These are phyloP conservation scores for Myxocyprinus asiaticus DNA, from an alignment of 2,113 vertebrate genomes.

Conservation along the genomic window DNA sequence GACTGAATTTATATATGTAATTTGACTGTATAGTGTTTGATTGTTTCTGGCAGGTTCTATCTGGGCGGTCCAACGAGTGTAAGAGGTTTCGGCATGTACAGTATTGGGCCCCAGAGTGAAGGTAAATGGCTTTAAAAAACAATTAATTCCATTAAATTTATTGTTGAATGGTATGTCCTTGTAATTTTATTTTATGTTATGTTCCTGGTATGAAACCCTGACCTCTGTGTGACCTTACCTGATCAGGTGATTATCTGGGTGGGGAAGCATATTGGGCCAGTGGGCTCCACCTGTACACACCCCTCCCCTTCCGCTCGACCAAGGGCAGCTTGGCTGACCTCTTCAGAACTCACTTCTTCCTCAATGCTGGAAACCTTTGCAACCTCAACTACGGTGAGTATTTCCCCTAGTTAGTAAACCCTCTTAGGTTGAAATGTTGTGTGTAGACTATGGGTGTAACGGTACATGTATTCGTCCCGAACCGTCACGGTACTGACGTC, in stretches of 20 bases:
- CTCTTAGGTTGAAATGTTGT: neutral
- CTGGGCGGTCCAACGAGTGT: constrained; percentile 95
- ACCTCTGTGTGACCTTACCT: neutral
- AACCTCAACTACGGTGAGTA: constrained; percentile 91
- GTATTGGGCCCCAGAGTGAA: constrained; percentile 96
- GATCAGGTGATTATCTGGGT: constrained; percentile 90
- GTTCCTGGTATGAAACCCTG: neutral
- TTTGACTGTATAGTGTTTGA: neutral
- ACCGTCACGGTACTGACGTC: too few species aligned
- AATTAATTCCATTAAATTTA: neutral
- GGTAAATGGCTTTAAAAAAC: constrained; percentile 76
- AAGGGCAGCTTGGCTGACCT: constrained; percentile 91
- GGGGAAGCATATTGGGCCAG: constrained; percentile 95
- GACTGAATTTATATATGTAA: neutral
- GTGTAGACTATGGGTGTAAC: too few species aligned
- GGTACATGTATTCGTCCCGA: too few species aligned
- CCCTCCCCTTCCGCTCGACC: constrained; percentile 89
- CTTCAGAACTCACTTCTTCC: constrained; percentile 94
- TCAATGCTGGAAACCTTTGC: constrained; percentile 97
- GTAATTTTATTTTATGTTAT: neutral
- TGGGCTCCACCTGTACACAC: constrained; percentile 91
- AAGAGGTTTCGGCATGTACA: constrained; percentile 97
- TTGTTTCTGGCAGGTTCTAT: constrained; percentile 82
- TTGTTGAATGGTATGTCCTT: neutral
- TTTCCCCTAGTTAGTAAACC: neutral